Conservation (phyloP, 2,113 vertebrate species). For the Chiloscyllium plagiosum region DNA sequence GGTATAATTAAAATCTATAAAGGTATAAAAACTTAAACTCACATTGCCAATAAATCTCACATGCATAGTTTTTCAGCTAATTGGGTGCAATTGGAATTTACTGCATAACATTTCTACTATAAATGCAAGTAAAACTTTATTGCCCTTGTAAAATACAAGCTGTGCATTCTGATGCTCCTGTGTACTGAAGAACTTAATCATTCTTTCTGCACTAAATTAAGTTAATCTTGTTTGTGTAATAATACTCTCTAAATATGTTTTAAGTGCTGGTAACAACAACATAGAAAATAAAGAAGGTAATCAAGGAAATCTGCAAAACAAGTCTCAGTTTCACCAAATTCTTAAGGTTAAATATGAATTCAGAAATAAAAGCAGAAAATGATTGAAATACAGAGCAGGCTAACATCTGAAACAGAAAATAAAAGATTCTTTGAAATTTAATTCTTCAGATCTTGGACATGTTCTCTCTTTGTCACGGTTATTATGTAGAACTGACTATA, state of each 20-base stretch:
- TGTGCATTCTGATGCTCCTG: constrained; percentile 30
- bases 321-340: neutral
- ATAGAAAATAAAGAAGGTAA: neutral
- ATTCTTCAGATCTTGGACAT: neutral
- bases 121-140: constrained; percentile 36
- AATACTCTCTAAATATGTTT: neutral
- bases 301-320: neutral
- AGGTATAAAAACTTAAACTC: neutral
- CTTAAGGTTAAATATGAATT: neutral
- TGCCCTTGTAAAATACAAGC: constrained; percentile 33
- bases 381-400: neutral
- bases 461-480: neutral
- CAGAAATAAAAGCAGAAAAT: neutral
- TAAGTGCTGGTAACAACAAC: neutral
- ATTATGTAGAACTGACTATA: neutral
- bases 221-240: neutral
- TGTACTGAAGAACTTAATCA: constrained; percentile 18
- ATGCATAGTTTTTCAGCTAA: constrained; percentile 36
- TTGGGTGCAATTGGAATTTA: constrained; percentile 33
- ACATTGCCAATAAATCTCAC: constrained; percentile 18
- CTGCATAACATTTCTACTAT: constrained; percentile 24
- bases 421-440: neutral
- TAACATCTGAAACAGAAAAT: neutral
- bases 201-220: neutral
- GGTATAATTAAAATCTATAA: neutral